A percentile compares a stretch with the other conserved stretches of the same genome.
Evolutionary conservation across 2,113 vertebrate species (phyloP).

Genomic region (Amazona vittata): DNA sequence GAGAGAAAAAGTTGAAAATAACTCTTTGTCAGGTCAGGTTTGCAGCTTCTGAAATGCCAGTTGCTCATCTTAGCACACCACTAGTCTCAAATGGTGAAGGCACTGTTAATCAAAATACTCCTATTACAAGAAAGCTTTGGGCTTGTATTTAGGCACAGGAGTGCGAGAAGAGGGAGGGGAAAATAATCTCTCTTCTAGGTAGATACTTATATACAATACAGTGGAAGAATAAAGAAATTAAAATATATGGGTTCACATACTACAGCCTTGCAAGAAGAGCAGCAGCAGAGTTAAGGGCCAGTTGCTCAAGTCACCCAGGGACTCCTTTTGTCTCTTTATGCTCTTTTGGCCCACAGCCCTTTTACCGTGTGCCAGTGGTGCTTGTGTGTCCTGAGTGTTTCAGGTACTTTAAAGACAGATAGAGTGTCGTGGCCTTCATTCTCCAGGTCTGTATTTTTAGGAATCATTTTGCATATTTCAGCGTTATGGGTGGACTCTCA

Average conservation of each 20-base stretch:
- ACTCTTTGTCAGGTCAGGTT: neutral
- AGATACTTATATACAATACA: neutral
- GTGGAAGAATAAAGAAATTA: neutral
- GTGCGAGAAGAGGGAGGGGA: neutral
- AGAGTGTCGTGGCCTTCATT: fast-evolving
- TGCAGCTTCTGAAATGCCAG: neutral
- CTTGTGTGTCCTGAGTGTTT: fast-evolving
- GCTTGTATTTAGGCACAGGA: neutral
- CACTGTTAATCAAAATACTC: neutral
- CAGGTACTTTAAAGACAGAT: neutral
- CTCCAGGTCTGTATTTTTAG: neutral
- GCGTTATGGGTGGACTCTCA: fast-evolving
- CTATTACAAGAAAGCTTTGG: neutral
- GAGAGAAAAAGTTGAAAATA: neutral
- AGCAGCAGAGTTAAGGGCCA: neutral
- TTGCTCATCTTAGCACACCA: neutral
- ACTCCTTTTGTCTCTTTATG: neutral
- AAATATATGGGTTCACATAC: fast-evolving
- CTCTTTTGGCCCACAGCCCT: neutral
- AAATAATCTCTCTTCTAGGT: neutral
- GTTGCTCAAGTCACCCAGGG: neutral
- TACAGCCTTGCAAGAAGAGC: neutral
- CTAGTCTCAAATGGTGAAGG: neutral
- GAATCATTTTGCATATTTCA: neutral
- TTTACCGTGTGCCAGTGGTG: fast-evolving